Conservation (phyloP, 2,888 invertebrate genomes). For the Empis stercorea region DNA sequence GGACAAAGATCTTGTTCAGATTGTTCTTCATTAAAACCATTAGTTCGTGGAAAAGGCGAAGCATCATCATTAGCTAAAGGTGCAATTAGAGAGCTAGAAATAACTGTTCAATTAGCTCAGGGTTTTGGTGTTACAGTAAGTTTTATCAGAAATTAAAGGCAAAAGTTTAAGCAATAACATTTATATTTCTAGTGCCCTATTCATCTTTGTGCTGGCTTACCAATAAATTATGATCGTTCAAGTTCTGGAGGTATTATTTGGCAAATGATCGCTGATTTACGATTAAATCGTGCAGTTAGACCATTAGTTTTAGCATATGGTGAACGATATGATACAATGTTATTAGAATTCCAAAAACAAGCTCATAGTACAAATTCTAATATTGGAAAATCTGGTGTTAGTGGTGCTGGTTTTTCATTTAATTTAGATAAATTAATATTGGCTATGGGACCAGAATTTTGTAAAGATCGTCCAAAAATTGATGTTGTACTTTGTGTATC, state of each 20-base stretch:
- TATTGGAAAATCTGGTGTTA: slow-evolving; percentile 22
- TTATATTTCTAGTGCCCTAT: slow-evolving; percentile 45
- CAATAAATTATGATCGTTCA: slow-evolving; percentile 41
- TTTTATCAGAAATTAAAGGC: not conserved
- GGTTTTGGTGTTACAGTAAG: slow-evolving; percentile 62
- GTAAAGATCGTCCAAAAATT: slow-evolving; percentile 40
- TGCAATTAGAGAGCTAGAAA: slow-evolving; percentile 62
- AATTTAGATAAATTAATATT: slow-evolving; percentile 65
- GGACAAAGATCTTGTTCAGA: slow-evolving; percentile 27
- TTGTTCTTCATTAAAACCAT: slow-evolving; percentile 35
- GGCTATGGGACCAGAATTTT: slow-evolving; percentile 41
- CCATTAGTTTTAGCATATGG: slow-evolving; percentile 72
- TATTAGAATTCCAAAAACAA: slow-evolving; percentile 50
- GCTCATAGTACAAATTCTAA: slow-evolving; percentile 30
- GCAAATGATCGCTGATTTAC: slow-evolving; percentile 39
- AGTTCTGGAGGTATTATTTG: slow-evolving; percentile 46
- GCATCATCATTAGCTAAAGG: slow-evolving; percentile 52
- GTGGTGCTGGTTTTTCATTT: slow-evolving; percentile 73
- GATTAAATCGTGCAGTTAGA: slow-evolving; percentile 33
- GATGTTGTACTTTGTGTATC: slow-evolving; percentile 59
- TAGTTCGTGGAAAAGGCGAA: slow-evolving; percentile 57
- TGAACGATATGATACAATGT: slow-evolving; percentile 76
- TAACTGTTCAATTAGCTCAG: slow-evolving; percentile 54
- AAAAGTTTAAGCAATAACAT: no score
- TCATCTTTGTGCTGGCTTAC: slow-evolving; percentile 35